Percentiles rank a stretch among this genome's conserved stretches.
Evolutionary conservation across 2,888 invertebrate genomes (phyloP).

Genomic region (Helicoverpa assulta): DNA sequence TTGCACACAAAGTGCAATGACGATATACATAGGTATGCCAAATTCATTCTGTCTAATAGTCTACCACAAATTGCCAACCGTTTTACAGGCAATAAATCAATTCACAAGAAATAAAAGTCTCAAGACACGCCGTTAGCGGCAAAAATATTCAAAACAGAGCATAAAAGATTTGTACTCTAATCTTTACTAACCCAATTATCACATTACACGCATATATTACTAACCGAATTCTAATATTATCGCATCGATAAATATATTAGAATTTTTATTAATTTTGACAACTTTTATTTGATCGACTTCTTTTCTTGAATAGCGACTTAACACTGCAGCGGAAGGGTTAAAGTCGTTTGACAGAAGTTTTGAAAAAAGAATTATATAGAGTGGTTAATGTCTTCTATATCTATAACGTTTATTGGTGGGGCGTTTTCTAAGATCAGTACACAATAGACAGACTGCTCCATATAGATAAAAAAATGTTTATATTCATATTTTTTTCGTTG

Average conservation of each 20-base stretch:
- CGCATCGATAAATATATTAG: constrained; percentile 44
- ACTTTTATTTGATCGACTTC: constrained; percentile 26
- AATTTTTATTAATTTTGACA: constrained; percentile 43
- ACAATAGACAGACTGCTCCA: constrained; percentile 69
- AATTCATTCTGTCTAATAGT: neutral
- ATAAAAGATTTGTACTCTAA: constrained; percentile 52
- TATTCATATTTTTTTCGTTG: constrained; percentile 69
- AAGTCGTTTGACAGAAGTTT: constrained; percentile 37
- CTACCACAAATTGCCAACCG: neutral
- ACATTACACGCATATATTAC: constrained; percentile 53
- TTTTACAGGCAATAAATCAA: constrained; percentile 44
- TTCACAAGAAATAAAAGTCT: constrained; percentile 41
- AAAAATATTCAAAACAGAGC: constrained; percentile 49
- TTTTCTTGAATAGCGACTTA: constrained; percentile 18
- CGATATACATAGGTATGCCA: too few species aligned
- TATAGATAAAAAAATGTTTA: constrained; percentile 79
- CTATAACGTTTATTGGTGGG: constrained; percentile 59
- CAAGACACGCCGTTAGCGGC: constrained; percentile 54
- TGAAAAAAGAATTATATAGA: constrained; percentile 20
- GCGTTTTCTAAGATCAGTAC: constrained; percentile 59
- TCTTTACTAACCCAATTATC: constrained; percentile 57
- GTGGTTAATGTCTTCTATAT: constrained; percentile 31
- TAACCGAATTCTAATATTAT: constrained; percentile 53
- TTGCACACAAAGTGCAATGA: too few species aligned
- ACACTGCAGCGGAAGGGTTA: constrained; percentile 48